A percentile compares a stretch with the other conserved stretches of the same genome.
These are phyloP conservation scores for Harmothoe impar DNA, from an alignment of 2,888 invertebrate species.

Conservation along the genomic window DNA sequence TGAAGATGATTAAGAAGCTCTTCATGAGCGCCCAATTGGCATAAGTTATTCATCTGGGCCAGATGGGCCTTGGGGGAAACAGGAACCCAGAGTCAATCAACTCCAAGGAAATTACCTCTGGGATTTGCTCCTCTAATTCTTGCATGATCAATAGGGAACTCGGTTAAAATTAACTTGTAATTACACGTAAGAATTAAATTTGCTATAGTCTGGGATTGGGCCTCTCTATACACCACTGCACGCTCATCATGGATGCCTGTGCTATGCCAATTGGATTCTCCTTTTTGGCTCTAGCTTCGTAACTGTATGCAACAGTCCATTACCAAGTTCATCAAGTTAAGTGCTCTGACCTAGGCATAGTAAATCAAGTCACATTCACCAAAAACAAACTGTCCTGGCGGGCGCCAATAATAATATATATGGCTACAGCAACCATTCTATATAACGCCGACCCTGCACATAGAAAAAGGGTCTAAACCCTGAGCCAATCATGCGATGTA, in stretches of 20 bases:
- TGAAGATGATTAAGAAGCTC: constrained; percentile 39
- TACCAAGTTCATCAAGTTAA: constrained; percentile 2
- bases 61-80: constrained; percentile 43
- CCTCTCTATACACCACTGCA: neutral
- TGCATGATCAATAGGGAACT: constrained; percentile 27
- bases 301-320: neutral
- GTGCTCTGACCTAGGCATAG: neutral
- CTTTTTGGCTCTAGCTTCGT: neutral
- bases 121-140: constrained; percentile 35
- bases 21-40: constrained; percentile 10
- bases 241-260: too few species aligned
- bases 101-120: constrained; percentile 28
- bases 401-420: neutral
- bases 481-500: constrained; percentile 52
- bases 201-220: neutral
- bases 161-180: constrained; percentile 29
- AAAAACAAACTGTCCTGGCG: neutral
- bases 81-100: constrained; percentile 24
- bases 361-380: neutral
- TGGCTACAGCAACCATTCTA: neutral
- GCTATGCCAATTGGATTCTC: neutral
- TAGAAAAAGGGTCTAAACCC: neutral
- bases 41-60: constrained; percentile 49
- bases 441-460: neutral
- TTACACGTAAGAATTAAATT: neutral